These are phyloP conservation scores for Xanthia togata DNA, from an alignment of 2,888 invertebrate species.

Conservation along the genomic window DNA sequence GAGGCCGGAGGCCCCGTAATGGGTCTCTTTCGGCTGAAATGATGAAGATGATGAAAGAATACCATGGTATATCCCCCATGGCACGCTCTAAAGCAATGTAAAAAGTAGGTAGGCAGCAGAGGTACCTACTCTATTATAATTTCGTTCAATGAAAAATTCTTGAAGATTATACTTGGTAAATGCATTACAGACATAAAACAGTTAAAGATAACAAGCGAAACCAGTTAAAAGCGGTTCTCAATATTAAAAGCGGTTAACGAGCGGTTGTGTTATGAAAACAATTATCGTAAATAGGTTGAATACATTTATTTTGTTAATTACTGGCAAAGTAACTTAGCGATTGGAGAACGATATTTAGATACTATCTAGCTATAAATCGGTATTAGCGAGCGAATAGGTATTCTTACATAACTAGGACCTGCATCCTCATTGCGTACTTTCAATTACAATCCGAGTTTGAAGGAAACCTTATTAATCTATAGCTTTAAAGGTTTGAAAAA, in stretches of 20 bases:
- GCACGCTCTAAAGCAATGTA: constrained; percentile 22
- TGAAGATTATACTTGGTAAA: constrained; percentile 38
- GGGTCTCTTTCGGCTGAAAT: background rate
- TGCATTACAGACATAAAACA: constrained; percentile 43
- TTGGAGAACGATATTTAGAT: constrained; percentile 23
- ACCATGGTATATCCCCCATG: background rate
- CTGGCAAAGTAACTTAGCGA: constrained; percentile 32
- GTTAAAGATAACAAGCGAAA: constrained; percentile 51
- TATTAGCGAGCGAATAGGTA: background rate
- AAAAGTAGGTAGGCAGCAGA: background rate
- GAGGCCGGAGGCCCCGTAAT: background rate
- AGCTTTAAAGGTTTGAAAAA: too few species aligned
- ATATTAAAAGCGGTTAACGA: constrained; percentile 46
- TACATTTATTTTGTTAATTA: constrained; percentile 46
- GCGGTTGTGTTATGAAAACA: constrained; percentile 62
- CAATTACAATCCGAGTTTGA: too few species aligned
- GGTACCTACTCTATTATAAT: background rate
- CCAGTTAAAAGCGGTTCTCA: constrained; percentile 64
- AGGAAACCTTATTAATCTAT: too few species aligned
- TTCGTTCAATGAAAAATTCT: constrained; percentile 35
- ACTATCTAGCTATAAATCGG: background rate
- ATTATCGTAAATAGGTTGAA: constrained; percentile 53
- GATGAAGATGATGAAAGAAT: background rate
- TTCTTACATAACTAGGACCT: background rate
- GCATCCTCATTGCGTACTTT: too few species aligned